Conservation (phyloP, 53 echinoderm and acorn worm genomes). For the Hippasteria phrygiana region DNA sequence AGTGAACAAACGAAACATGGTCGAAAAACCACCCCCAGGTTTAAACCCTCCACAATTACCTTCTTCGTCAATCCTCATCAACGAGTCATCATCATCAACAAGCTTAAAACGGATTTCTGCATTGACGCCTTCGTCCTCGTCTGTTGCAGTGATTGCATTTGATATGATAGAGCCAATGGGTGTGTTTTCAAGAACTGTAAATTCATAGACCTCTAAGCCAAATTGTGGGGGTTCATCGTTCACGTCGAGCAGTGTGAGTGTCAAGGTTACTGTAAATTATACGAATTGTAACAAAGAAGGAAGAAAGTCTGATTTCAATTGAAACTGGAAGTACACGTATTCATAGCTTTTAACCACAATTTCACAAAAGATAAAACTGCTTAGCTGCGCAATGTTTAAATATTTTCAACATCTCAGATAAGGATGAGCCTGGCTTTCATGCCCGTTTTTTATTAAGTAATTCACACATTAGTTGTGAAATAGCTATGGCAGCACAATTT, state of each 20-base stretch:
- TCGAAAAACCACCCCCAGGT: too few species aligned
- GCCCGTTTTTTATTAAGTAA: too few species aligned
- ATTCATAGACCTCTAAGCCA: constrained; percentile 29
- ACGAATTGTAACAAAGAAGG: background rate
- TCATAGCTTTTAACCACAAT: too few species aligned
- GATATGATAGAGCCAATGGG: constrained; percentile 65
- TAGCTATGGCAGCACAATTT: too few species aligned
- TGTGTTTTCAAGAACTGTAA: constrained; percentile 55
- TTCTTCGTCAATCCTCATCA: constrained; percentile 57
- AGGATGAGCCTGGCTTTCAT: too few species aligned
- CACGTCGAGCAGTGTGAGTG: constrained; percentile 66
- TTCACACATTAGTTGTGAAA: too few species aligned
- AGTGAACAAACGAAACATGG: too few species aligned
- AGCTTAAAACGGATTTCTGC: constrained; percentile 41
- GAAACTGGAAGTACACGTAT: too few species aligned
- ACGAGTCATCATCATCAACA: constrained; percentile 43
- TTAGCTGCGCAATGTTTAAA: too few species aligned
- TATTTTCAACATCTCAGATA: too few species aligned
- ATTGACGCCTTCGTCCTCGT: constrained; percentile 66
- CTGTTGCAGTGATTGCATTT: constrained; percentile 53
- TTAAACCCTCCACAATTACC: constrained; percentile 53
- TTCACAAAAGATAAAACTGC: too few species aligned
- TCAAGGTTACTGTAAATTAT: constrained; percentile 41
- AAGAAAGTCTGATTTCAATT: too few species aligned
- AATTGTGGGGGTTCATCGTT: constrained; percentile 79